phyloP scores from a whole-genome alignment of 2,888 invertebrate species.

The Heliconius erato region DNA sequence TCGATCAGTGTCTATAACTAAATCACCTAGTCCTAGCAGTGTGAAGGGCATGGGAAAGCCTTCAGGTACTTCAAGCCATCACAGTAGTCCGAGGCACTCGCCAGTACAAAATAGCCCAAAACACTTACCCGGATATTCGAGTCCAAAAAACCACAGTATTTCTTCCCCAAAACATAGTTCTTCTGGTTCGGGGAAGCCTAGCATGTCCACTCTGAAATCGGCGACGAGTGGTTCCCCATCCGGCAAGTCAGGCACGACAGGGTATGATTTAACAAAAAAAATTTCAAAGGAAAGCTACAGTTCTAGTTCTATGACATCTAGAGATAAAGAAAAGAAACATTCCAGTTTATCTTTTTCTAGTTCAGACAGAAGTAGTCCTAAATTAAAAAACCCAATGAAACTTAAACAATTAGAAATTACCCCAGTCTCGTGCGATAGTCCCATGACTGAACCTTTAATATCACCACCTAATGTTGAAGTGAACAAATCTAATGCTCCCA shows the following conservation, averaged over 20 bases:
- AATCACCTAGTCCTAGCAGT: constrained; percentile 84
- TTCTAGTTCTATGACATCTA: constrained; percentile 74
- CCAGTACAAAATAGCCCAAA: constrained; percentile 92
- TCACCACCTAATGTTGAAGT: constrained; percentile 85
- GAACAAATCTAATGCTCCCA: constrained; percentile 86
- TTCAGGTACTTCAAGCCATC: constrained; percentile 83
- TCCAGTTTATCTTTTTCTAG: constrained; percentile 80
- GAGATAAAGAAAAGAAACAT: constrained; percentile 86
- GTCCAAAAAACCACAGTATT: constrained; percentile 92
- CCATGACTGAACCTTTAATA: constrained; percentile 76
- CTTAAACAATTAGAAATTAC: constrained; percentile 89
- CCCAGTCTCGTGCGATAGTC: constrained; percentile 82
- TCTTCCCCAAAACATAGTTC: constrained; percentile 92
- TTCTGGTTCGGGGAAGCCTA: constrained; percentile 93
- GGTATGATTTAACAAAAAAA: constrained; percentile 85
- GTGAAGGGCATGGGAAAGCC: constrained; percentile 78
- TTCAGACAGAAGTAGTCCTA: constrained; percentile 88
- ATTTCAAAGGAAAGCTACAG: constrained; percentile 81
- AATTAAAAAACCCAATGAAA: constrained; percentile 89
- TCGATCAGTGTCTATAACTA: constrained; percentile 87
- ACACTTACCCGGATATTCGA: constrained; percentile 89
- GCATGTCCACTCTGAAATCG: constrained; percentile 94
- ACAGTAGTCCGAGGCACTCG: constrained; percentile 91
- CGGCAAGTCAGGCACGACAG: constrained; percentile 85
- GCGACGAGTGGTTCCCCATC: constrained; percentile 90